Evolutionary conservation across 1,140 invertebrate genomes (phyloP).

Genomic region (Maniola jurtina): DNA sequence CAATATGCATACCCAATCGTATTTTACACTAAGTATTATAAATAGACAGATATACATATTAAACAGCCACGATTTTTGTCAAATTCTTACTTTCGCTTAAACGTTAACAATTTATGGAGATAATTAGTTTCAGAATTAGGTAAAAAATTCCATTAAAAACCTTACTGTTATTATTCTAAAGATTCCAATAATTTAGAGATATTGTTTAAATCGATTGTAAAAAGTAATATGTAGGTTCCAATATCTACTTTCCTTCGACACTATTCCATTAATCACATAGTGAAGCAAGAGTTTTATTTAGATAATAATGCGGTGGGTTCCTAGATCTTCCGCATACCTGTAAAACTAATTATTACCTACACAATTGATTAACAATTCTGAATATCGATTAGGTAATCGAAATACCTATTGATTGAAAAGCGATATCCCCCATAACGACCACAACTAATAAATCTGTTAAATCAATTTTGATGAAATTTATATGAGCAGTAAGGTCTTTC

Average conservation of each 20-base stretch:
- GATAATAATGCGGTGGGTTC: too few relatives aligned
- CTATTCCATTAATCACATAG: too few relatives aligned
- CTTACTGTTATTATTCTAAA: background rate
- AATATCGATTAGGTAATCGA: too few relatives aligned
- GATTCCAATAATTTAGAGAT: background rate
- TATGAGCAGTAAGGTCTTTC: background rate
- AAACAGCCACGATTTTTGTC: constrained; percentile 8
- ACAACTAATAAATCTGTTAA: too few relatives aligned
- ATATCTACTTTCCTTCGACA: background rate
- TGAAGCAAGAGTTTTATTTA: too few relatives aligned
- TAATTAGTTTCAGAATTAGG: background rate
- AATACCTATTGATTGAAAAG: too few relatives aligned
- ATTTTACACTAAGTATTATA: constrained; percentile 11
- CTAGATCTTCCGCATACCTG: too few relatives aligned
- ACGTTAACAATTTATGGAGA: background rate
- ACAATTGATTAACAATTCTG: too few relatives aligned
- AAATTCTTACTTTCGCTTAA: constrained; percentile 7
- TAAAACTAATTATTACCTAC: too few relatives aligned
- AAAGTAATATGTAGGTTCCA: constrained; percentile 1
- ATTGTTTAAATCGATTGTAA: background rate
- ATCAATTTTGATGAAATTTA: too few relatives aligned
- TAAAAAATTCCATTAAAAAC: constrained; percentile 4
- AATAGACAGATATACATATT: constrained; percentile 1
- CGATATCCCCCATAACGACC: too few relatives aligned
- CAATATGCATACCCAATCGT: constrained; percentile 9